Evolutionary conservation across 2,113 vertebrate genomes (phyloP).

Genomic region (Hemicordylus capensis): DNA sequence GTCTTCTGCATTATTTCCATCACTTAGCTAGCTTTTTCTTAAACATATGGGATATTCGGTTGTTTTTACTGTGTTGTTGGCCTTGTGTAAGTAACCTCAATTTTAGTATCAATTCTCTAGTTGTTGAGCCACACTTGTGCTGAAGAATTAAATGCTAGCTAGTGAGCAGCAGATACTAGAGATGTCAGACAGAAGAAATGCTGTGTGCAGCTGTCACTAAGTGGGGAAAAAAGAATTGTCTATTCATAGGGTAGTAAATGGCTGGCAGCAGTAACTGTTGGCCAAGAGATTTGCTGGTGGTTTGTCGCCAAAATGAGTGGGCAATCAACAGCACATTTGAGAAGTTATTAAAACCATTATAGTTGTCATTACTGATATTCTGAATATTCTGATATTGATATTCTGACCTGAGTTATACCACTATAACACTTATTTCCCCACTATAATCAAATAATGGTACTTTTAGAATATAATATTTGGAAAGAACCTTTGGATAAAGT

Average conservation of each 20-base stretch:
- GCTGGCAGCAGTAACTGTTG: conserved; percentile 27
- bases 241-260: conserved; percentile 47
- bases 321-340: conserved; percentile 40
- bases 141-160: conserved; percentile 53
- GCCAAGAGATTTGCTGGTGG: conserved; percentile 19
- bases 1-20: background rate
- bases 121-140: conserved; percentile 47
- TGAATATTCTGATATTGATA: conserved; percentile 12
- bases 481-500: background rate
- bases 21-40: background rate
- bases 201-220: conserved; percentile 67
- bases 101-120: background rate
- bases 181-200: conserved; percentile 39
- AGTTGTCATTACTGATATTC: background rate
- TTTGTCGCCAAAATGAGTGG: conserved; percentile 27
- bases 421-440: background rate
- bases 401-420: background rate
- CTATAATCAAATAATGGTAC: background rate
- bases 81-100: conserved; percentile 14
- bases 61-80: background rate
- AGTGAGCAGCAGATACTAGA: conserved; percentile 16
- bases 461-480: background rate
- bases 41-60: background rate
- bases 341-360: background rate
- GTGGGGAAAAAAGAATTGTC: conserved; percentile 54